phyloP scores from a whole-genome alignment of 2,797 vertebrate genomes.

The Orestias chungarensis region DNA sequence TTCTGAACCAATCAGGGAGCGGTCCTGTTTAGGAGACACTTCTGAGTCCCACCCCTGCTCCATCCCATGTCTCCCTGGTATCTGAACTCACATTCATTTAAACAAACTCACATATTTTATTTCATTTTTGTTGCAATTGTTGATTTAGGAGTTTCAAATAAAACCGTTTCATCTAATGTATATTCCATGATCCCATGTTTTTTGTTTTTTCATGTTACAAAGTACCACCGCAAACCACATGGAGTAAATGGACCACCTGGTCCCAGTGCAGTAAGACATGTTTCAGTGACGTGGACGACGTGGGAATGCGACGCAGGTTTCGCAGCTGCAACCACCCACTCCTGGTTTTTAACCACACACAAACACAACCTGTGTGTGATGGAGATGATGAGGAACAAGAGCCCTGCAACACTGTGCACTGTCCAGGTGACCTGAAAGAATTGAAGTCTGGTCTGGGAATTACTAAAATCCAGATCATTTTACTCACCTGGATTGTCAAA shows the following conservation, averaged over 20 bases:
- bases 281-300: constrained; percentile 79
- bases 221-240: constrained; percentile 64
- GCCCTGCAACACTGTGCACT: constrained; percentile 81
- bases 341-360: not conserved
- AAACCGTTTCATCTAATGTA: not conserved
- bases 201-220: constrained; percentile 12
- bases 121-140: too few species aligned
- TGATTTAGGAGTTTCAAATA: not conserved
- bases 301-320: constrained; percentile 78
- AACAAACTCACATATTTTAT: not conserved
- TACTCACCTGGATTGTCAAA: too few species aligned
- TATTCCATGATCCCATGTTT: not conserved
- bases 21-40: constrained; percentile 81
- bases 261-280: constrained; percentile 88
- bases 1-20: constrained; percentile 51
- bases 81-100: not conserved
- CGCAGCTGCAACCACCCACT: constrained; percentile 77
- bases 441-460: too few species aligned
- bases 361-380: constrained; percentile 53
- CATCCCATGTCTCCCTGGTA: constrained; percentile 80
- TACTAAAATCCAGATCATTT: too few species aligned
- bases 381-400: constrained; percentile 82
- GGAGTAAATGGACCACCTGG: constrained; percentile 86
- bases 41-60: constrained; percentile 81
- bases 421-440: constrained; percentile 75